Evolutionary conservation across 2,888 invertebrate genomes (phyloP), one percentile per base, ranked within the genome.

Genomic region (Drosophila acutilabella): DNA sequence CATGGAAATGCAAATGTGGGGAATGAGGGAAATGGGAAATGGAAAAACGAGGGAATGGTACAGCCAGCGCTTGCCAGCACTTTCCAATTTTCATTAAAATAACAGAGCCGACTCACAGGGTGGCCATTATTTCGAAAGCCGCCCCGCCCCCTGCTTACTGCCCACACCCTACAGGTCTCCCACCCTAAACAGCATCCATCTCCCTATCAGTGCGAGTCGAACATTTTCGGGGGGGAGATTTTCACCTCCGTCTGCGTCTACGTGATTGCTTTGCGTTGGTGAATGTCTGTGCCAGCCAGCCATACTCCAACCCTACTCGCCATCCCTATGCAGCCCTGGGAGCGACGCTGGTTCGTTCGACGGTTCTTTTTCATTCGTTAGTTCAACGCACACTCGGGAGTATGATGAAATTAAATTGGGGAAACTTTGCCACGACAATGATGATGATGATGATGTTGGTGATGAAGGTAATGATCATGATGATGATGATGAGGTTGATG

Each of bases 21-120:
- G 71, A 30, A 10, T 38, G 57, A 16, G 18, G 23, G 23, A 5
- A 18, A 1, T 0, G 33, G 38, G 41, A 36, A 36, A 45, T 60
- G 30, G 30, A 41, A 50, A 8, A 1, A 7, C 33, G 10, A 16
- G 41, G 38, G 71, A 33, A 14, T 47, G 52, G 42, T 16, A 8
- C 10, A 33, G 44, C 33, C 40, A 70, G 71, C 80, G 78, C 76
- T 83, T 86, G 71, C 80, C 73, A 76, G 81, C 81, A 86, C 88
- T 90, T 91, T 89, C 73, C 88, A 89, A 90, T 91, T 90, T 91
- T 88, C 89, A 90, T 90, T 90, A 90, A 89, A 90, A 86, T 90
- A 90, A 90, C 86, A 89, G 87, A 79, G 77, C 76, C 76, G 79
- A 74, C 77, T 81, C 71, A 69, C 66, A 59, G 69, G 70, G 62